A percentile compares a stretch with the other conserved stretches of the same genome.
These are phyloP conservation scores for Metaphire vulgaris DNA, from an alignment of 1,140 invertebrate species.

Conservation along the genomic window DNA sequence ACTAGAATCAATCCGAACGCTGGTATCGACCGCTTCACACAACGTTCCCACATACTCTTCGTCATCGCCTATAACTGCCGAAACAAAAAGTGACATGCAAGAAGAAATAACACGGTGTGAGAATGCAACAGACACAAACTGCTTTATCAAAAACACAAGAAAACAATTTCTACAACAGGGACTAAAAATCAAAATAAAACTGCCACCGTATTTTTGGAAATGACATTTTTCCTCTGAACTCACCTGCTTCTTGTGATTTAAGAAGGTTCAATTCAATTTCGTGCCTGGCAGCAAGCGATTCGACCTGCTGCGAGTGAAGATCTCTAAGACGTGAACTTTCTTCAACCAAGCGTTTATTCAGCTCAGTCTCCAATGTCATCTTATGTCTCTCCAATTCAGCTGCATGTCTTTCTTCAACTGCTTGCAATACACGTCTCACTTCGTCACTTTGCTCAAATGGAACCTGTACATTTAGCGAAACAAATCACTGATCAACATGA, in stretches of 20 bases:
- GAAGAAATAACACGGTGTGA: no score
- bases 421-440: no score
- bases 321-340: not conserved
- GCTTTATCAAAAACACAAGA: no score
- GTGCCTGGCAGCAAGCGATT: not conserved
- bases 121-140: no score
- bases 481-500: no score
- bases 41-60: not conserved
- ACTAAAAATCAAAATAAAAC: no score
- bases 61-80: not conserved
- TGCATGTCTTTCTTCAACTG: not conserved
- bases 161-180: no score
- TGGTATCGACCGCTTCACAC: not conserved
- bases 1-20: not conserved
- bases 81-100: not conserved
- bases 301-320: not conserved
- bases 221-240: no score
- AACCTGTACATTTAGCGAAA: no score
- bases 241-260: not conserved
- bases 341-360: not conserved
- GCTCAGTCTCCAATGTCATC: not conserved
- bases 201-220: no score
- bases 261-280: not conserved
- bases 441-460: no score
- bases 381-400: not conserved